Percentiles rank a stretch among this genome's conserved stretches.
These are phyloP conservation scores for Troides aeacus DNA, from an alignment of 2,888 invertebrate genomes.

Conservation along the genomic window DNA sequence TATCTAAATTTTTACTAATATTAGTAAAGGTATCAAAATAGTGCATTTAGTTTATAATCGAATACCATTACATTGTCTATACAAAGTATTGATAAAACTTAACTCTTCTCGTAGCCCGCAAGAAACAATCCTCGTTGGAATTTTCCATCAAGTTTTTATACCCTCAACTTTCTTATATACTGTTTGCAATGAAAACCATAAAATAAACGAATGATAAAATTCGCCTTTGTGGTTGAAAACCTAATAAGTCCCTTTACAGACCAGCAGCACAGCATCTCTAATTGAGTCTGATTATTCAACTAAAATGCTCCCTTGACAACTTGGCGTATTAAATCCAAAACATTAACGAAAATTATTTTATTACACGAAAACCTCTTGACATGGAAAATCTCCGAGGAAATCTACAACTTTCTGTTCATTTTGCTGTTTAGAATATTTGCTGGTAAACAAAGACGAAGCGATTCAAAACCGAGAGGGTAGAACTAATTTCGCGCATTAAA, in stretches of 20 bases:
- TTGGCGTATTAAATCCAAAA: not conserved
- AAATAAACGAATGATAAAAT: no score
- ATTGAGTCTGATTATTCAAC: not conserved
- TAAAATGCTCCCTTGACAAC: conserved; percentile 3
- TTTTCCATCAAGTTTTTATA: no score
- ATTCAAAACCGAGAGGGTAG: conserved; percentile 24
- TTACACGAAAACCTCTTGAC: conserved; percentile 9
- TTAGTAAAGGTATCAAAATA: no score
- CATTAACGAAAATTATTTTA: conserved; percentile 4
- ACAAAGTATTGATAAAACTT: no score
- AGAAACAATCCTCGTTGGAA: no score
- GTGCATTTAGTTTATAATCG: no score
- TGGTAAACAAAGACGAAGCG: conserved; percentile 23
- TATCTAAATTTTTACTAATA: no score
- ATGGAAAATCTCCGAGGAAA: conserved; percentile 22
- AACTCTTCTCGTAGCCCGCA: no score
- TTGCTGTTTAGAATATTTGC: conserved; percentile 23
- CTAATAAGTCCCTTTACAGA: not conserved
- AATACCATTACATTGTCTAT: no score
- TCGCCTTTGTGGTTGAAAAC: not conserved
- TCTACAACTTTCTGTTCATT: conserved; percentile 19
- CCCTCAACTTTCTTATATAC: no score
- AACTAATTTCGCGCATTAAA: conserved; percentile 29
- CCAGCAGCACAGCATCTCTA: not conserved
- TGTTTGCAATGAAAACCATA: no score